These are phyloP conservation scores for Acrobasis suavella DNA, from an alignment of 2,888 invertebrate species.

Conservation along the genomic window DNA sequence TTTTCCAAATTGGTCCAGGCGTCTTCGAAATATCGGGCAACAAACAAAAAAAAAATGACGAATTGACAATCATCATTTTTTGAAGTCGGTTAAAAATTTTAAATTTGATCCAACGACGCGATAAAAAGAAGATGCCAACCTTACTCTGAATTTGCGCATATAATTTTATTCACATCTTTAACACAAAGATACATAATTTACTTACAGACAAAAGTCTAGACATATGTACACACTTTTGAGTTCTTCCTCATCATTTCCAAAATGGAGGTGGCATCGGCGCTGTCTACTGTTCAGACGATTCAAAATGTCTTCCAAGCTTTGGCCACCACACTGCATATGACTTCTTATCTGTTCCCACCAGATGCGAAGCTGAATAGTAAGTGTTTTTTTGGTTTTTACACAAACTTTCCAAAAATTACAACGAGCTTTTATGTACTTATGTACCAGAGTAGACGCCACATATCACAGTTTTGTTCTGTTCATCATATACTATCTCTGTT, in stretches of 20 bases:
- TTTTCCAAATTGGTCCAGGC: no score
- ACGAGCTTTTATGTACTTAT: no score
- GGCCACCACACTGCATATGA: neutral
- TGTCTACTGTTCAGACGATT: neutral
- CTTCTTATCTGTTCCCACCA: neutral
- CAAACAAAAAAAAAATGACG: no score
- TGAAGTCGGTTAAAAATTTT: no score
- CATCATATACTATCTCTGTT: no score
- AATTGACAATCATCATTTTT: no score
- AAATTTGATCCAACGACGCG: no score
- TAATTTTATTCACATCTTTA: neutral
- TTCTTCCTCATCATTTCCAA: neutral
- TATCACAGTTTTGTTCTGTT: no score
- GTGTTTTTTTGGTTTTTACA: neutral
- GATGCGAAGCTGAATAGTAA: neutral
- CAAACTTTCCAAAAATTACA: no score
- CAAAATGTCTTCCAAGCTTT: conserved; percentile 2
- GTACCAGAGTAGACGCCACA: no score
- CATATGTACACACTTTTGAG: neutral
- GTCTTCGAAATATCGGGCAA: no score
- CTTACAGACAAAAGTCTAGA: neutral
- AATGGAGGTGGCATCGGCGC: neutral
- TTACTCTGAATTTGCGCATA: neutral
- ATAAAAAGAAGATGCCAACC: neutral
- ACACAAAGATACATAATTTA: neutral